phyloP scores from a whole-genome alignment of 2,113 vertebrate genomes.

The Galbula dea region DNA sequence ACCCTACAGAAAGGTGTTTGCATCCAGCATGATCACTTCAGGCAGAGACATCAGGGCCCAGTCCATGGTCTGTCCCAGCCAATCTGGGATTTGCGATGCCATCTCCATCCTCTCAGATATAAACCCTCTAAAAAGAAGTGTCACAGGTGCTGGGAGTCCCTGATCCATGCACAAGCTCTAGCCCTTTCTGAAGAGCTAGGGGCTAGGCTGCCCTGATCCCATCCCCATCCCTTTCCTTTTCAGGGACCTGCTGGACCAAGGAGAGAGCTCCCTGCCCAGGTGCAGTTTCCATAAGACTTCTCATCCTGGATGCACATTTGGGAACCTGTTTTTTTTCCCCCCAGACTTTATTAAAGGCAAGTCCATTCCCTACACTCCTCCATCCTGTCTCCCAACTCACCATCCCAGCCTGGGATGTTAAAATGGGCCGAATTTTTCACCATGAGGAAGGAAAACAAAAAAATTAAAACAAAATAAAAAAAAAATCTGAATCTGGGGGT shows the following conservation, averaged over 20 bases:
- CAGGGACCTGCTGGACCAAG: neutral
- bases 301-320: neutral
- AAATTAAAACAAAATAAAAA: neutral
- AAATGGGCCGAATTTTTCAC: constrained; percentile 26
- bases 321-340: neutral
- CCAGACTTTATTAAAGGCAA: constrained; percentile 31
- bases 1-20: neutral
- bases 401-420: neutral
- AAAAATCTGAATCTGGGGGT: neutral
- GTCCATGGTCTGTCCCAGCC: neutral
- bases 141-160: neutral
- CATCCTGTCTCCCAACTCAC: neutral
- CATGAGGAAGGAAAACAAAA: neutral
- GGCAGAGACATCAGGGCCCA: fast-evolving
- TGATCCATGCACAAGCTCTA: neutral
- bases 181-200: too few species aligned
- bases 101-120: neutral
- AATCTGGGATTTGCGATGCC: neutral
- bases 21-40: neutral
- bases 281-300: neutral
- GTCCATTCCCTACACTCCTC: constrained; percentile 3
- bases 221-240: neutral
- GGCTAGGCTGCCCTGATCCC: neutral
- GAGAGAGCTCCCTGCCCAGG: neutral
- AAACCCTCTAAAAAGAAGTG: neutral